A percentile compares a stretch with the other conserved stretches of the same genome.
phyloP scores from a whole-genome alignment of 2,888 invertebrate species.

The Spatulosminthurus flaviceps region DNA sequence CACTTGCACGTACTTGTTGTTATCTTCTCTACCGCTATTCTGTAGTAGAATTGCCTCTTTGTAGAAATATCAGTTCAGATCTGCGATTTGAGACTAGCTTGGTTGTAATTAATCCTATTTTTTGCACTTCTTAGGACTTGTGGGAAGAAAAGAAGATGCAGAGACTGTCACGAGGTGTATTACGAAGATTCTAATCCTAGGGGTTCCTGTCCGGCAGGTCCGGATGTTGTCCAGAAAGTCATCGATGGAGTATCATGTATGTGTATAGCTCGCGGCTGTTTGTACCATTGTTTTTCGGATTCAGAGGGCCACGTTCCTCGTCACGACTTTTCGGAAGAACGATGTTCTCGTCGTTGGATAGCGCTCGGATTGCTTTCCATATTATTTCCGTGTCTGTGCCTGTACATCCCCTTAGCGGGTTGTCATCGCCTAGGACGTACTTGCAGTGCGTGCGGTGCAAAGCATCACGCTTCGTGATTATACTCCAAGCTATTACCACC shows the following conservation, averaged over 20 bases:
- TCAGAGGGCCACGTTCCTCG: constrained; percentile 86
- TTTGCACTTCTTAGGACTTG: constrained; percentile 61
- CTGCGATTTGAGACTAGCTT: too few species aligned
- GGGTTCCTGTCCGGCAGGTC: constrained; percentile 73
- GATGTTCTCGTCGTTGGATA: constrained; percentile 81
- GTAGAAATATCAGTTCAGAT: too few species aligned
- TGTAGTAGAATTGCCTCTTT: too few species aligned
- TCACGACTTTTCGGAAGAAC: constrained; percentile 74
- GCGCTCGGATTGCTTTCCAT: constrained; percentile 85
- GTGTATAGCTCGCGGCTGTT: constrained; percentile 73
- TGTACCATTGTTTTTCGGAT: constrained; percentile 91
- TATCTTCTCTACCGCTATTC: too few species aligned
- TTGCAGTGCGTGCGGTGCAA: constrained; percentile 84
- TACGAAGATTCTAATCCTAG: constrained; percentile 84
- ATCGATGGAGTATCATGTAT: constrained; percentile 86
- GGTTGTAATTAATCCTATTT: too few species aligned
- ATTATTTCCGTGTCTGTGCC: constrained; percentile 92
- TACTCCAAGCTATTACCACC: neutral
- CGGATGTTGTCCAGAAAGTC: constrained; percentile 70
- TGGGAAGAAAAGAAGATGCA: constrained; percentile 66
- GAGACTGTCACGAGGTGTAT: constrained; percentile 72
- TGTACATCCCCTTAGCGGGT: constrained; percentile 87
- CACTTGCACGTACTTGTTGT: too few species aligned
- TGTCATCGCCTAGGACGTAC: constrained; percentile 83
- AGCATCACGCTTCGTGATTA: constrained; percentile 70